Percentiles rank a stretch among this genome's conserved stretches.
Conservation (phyloP, 92 coral and sea anemone species). For the Porites lobata region DNA sequence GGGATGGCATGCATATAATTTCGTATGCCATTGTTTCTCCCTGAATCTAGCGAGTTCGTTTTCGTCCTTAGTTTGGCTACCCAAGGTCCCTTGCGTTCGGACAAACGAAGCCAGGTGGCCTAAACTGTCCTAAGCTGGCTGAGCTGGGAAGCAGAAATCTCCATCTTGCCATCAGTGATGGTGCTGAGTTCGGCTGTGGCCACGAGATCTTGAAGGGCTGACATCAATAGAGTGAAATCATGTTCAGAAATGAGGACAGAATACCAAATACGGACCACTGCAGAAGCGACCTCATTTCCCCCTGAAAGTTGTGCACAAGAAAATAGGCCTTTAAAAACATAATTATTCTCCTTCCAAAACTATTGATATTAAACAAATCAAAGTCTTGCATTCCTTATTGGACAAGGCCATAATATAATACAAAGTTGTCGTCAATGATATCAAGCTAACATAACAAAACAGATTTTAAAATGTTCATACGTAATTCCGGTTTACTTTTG, state of each 20-base stretch:
- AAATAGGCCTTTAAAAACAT: no score
- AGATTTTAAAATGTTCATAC: no score
- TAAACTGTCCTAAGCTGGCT: slow-evolving; percentile 63
- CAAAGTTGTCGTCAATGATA: no score
- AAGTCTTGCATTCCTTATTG: no score
- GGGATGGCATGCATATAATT: slow-evolving; percentile 61
- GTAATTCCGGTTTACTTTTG: no score
- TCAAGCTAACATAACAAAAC: no score
- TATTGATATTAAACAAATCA: no score
- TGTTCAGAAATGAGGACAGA: slow-evolving; percentile 28
- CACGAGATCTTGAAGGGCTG: slow-evolving; percentile 67
- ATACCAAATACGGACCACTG: slow-evolving; percentile 50
- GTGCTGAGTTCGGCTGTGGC: slow-evolving; percentile 39
- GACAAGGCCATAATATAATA: no score
- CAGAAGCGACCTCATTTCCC: background rate
- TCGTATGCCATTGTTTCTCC: slow-evolving; percentile 23
- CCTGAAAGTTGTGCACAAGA: slow-evolving; percentile 1
- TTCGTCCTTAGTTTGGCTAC: slow-evolving; percentile 40
- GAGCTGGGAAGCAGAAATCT: slow-evolving; percentile 57
- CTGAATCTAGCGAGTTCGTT: background rate
- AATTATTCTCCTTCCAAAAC: no score
- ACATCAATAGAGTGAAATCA: slow-evolving; percentile 24
- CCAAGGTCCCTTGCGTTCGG: slow-evolving; percentile 17
- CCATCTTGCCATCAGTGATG: slow-evolving; percentile 69
- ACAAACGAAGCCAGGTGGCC: slow-evolving; percentile 71